Base-by-base conservation (phyloP, 1,140 invertebrate species). In the Achroia grisella region DNA sequence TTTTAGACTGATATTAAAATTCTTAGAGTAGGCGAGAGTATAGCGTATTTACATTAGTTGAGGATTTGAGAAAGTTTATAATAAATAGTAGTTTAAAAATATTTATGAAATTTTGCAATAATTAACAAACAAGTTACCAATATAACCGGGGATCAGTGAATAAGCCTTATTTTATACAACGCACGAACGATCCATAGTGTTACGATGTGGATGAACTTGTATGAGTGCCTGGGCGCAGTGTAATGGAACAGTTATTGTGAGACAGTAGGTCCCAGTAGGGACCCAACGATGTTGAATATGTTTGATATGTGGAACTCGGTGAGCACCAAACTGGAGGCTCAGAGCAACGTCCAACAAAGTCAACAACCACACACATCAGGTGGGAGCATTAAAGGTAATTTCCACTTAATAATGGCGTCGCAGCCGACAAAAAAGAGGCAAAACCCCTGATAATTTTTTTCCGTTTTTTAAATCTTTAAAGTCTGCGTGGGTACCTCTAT, bases 291-390 rank as follows among this genome's bases (percentile, higher is more conserved):
- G 78, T 59, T 85, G 66, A 93, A 92, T 86, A 94, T 94, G 93
- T 94, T 93, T 88, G 92, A 94, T 87, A 93, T 94, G 92, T 94
- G 93, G 93, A 93, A 91, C 88, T 92, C 90, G 87, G 92, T 93
- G 73, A 92, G 89, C 87, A 91, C 91, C 67, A 94, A 93, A 87
- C 77, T 93, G 89, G 92, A 94, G 88, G 88, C 89, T 56, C 90
- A 90, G 75, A 87, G 86, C 56, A 89, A 90, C 72, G 88, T 87
- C 54, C 90, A 91, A 75, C 88, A 87, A 56, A 87, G 70, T 58
- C 92, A 93, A 71, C 91, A 91, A 61, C 91, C 91, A 36, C 91
- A 92, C 75, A 92, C 91, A 41, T 93, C 92, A 71, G 93, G 92
- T 87, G 93, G 93, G 87, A 93, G 92, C 81, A 93, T 94, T 74